Conservation (phyloP, 2,113 vertebrate genomes). For the Maccullochella peelii region DNA sequence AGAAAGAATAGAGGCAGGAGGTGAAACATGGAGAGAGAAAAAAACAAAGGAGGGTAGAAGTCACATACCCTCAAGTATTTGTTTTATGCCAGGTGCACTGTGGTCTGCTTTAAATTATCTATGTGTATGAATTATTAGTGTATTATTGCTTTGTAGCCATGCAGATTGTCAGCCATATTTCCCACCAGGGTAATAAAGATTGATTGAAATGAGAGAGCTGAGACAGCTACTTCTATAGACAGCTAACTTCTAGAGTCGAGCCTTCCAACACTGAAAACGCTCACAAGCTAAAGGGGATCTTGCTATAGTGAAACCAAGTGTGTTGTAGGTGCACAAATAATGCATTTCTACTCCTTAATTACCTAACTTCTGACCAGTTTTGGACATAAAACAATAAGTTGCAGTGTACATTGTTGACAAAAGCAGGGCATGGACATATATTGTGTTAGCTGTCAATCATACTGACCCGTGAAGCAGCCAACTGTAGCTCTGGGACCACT, state of each 20-base stretch:
- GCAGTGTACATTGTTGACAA: not conserved
- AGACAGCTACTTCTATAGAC: conserved; percentile 49
- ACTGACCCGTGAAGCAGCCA: conserved; percentile 94
- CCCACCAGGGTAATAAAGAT: conserved; percentile 67
- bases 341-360: not conserved
- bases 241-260: not conserved
- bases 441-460: not conserved
- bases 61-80: no score
- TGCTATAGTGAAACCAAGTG: conserved; percentile 8
- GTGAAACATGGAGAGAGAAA: conserved; percentile 14
- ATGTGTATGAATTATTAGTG: conserved; percentile 57
- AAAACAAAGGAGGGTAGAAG: conserved; percentile 10
- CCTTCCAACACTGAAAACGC: conserved; percentile 8
- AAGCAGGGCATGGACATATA: not conserved
- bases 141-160: conserved; percentile 59
- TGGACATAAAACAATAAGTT: not conserved
- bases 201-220: conserved; percentile 66
- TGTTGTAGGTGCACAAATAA: not conserved
- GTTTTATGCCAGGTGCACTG: conserved; percentile 18
- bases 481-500: conserved; percentile 94
- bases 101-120: conserved; percentile 41
- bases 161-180: conserved; percentile 58
- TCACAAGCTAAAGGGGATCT: not conserved
- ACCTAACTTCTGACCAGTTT: not conserved
- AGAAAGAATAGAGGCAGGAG: not conserved